Percentiles rank a stretch among this genome's conserved stretches.
Conservation (phyloP, 2,797 vertebrate genomes). For the Diglossa cyanea region DNA sequence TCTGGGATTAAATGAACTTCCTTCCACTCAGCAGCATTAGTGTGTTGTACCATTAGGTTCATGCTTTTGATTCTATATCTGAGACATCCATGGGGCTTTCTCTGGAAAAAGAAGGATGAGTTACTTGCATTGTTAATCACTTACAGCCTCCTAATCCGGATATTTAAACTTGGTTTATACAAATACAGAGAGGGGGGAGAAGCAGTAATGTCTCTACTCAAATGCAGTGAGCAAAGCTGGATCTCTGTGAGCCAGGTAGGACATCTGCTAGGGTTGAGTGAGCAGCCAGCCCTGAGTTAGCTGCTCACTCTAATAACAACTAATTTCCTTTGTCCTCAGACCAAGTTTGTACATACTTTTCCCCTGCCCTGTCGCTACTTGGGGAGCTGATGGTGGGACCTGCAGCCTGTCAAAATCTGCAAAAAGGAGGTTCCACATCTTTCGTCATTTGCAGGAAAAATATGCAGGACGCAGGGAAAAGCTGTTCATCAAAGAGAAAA, state of each 20-base stretch:
- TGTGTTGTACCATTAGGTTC: neutral
- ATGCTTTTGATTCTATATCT: neutral
- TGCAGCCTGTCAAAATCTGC: neutral
- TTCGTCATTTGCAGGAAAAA: neutral
- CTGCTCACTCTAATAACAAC: neutral
- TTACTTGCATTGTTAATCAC: neutral
- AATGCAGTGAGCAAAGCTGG: neutral
- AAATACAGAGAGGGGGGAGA: neutral
- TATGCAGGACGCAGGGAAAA: neutral
- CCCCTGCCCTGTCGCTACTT: rapidly evolving
- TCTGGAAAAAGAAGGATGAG: neutral
- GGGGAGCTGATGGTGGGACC: neutral
- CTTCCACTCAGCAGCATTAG: neutral
- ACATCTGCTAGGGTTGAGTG: neutral
- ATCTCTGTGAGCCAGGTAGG: neutral
- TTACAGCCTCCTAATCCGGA: neutral
- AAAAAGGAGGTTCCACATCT: neutral
- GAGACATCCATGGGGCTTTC: neutral
- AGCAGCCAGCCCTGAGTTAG: neutral
- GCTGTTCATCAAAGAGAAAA: neutral
- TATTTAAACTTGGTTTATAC: neutral
- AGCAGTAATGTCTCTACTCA: neutral
- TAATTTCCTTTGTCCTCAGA: neutral
- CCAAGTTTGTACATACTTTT: neutral
- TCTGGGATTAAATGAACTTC: neutral